Evolutionary conservation across 2,113 vertebrate genomes (phyloP).

Genomic region (Ophiodon elongatus): DNA sequence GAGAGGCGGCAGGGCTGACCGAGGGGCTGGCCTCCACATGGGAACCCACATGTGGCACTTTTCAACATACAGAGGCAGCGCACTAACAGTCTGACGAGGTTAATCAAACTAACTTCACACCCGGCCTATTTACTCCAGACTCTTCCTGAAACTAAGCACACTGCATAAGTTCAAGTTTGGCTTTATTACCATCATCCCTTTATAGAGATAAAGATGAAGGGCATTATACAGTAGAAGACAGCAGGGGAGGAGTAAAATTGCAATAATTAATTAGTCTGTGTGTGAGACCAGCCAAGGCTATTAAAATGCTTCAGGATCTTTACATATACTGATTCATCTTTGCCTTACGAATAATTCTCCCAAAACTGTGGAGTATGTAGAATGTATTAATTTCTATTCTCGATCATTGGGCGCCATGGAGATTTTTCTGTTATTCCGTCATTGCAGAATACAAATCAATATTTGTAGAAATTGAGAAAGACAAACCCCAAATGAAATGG

Average conservation of each 20-base stretch:
- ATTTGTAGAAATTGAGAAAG: background rate
- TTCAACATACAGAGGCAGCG: slow-evolving; percentile 29
- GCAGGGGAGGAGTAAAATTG: slow-evolving; percentile 44
- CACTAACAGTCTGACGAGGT: slow-evolving; percentile 19
- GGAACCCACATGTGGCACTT: slow-evolving; percentile 46
- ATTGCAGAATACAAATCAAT: background rate
- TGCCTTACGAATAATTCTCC: slow-evolving; percentile 33
- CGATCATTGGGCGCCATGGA: background rate
- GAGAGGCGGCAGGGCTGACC: slow-evolving; percentile 52
- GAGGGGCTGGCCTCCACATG: slow-evolving; percentile 40
- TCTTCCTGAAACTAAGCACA: slow-evolving; percentile 12
- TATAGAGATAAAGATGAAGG: slow-evolving; percentile 56
- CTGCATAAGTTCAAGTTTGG: slow-evolving; percentile 8
- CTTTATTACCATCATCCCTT: slow-evolving; percentile 45
- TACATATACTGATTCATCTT: slow-evolving; percentile 47
- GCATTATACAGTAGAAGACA: slow-evolving; percentile 42
- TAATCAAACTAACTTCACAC: slow-evolving; percentile 12
- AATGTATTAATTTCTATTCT: slow-evolving; percentile 7
- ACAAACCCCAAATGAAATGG: background rate
- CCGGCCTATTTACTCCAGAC: slow-evolving; percentile 13
- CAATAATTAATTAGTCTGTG: slow-evolving; percentile 67
- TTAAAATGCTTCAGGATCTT: slow-evolving; percentile 65
- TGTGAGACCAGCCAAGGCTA: slow-evolving; percentile 61
- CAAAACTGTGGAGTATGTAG: slow-evolving; percentile 1
- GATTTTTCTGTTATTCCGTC: background rate